Evolutionary conservation across 2,797 vertebrate genomes (phyloP).

Genomic region (Chelonia mydas): DNA sequence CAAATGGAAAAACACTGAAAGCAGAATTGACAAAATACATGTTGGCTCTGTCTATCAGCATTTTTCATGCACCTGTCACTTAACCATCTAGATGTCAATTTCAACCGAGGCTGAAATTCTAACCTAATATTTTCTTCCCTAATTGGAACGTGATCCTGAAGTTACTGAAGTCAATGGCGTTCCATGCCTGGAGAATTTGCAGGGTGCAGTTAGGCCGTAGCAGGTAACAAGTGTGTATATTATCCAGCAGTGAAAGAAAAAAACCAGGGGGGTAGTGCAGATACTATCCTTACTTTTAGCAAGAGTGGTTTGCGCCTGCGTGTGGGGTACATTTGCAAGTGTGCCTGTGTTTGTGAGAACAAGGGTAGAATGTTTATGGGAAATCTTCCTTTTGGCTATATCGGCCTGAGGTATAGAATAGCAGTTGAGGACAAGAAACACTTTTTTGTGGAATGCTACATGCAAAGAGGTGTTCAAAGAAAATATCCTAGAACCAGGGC

Average conservation of each 20-base stretch:
- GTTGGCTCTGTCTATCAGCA: slow-evolving; percentile 43
- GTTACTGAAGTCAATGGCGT: neutral
- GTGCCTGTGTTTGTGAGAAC: neutral
- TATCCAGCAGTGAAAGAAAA: neutral
- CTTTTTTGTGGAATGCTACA: neutral
- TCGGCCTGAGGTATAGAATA: neutral
- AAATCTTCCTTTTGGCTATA: neutral
- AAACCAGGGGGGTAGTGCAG: neutral
- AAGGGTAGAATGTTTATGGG: neutral
- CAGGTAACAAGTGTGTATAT: neutral
- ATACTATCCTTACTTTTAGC: neutral
- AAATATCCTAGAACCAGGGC: neutral
- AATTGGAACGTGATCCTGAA: neutral
- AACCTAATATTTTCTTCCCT: neutral
- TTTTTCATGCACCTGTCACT: neutral
- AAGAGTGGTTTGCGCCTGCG: neutral
- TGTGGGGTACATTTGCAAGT: neutral
- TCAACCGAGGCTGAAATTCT: neutral
- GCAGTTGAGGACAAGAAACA: neutral
- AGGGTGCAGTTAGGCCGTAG: neutral
- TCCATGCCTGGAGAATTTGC: neutral
- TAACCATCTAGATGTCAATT: slow-evolving; percentile 1
- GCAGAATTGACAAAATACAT: slow-evolving; percentile 28
- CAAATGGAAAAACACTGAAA: slow-evolving; percentile 31
- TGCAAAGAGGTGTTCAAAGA: neutral